Evolutionary conservation across 23 tunicate genomes (phyloP).

Genomic region (Trididemnum nubilum): DNA sequence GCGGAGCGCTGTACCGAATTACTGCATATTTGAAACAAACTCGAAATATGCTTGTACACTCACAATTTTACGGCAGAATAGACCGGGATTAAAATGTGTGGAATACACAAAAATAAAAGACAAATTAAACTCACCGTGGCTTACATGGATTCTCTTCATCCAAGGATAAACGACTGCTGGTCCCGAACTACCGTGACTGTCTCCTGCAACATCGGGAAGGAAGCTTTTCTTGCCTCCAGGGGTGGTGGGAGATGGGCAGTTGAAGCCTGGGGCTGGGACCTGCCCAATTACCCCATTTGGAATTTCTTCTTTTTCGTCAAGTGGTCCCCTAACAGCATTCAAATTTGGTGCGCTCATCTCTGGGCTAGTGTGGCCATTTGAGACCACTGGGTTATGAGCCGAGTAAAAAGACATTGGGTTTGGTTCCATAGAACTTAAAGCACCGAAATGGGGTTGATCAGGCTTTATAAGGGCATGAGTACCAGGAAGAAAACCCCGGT

Average conservation of each 20-base stretch:
- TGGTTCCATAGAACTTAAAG: conserved; percentile 2
- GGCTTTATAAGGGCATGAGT: conserved; percentile 14
- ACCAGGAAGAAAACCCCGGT: conserved; percentile 10
- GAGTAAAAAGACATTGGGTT: conserved; percentile 33
- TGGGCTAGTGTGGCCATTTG: conserved; percentile 19
- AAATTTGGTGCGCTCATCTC: background rate
- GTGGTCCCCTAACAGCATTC: background rate
- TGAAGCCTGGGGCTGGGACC: background rate
- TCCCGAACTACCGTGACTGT: conserved; percentile 22
- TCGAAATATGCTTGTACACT: too few species aligned
- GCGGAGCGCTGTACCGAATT: too few species aligned
- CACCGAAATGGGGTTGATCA: background rate
- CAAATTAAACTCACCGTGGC: conserved; percentile 97
- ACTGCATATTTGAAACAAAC: too few species aligned
- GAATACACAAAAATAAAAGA: too few species aligned
- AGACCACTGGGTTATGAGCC: background rate
- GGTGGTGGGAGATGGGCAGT: conserved; percentile 32
- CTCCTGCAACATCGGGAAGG: conserved; percentile 8
- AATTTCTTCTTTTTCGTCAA: conserved; percentile 3
- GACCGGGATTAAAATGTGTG: too few species aligned
- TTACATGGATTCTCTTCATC: conserved; percentile 92
- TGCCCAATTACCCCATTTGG: background rate
- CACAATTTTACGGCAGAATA: too few species aligned
- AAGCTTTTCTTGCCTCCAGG: conserved; percentile 18
- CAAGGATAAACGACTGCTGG: conserved; percentile 81